Conservation (phyloP, 2,888 invertebrate species). For the Melieria picta region DNA sequence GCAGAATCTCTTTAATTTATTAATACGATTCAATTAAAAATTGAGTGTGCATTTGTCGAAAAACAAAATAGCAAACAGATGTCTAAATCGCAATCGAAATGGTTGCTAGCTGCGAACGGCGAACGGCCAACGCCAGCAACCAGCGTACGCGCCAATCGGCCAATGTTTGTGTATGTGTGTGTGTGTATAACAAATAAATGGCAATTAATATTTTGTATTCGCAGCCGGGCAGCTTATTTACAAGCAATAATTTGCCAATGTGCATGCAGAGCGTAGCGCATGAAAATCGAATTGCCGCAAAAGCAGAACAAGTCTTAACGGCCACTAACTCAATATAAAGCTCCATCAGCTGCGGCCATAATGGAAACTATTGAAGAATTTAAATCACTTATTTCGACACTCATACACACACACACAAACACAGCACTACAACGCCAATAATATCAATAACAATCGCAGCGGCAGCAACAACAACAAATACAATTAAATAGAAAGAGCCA, state of each 20-base stretch:
- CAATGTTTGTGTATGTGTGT: neutral
- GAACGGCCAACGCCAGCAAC: too few species aligned
- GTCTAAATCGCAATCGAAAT: too few species aligned
- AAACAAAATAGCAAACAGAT: too few species aligned
- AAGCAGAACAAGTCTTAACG: constrained; percentile 10
- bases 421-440: neutral
- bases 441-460: constrained; percentile 32
- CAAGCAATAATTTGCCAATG: constrained; percentile 22
- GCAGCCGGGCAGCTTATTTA: neutral
- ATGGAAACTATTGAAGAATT: constrained; percentile 34
- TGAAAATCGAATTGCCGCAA: neutral
- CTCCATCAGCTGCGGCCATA: constrained; percentile 30
- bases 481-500: constrained; percentile 23
- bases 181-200: neutral
- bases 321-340: constrained; percentile 31
- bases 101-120: too few species aligned
- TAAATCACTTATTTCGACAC: constrained; percentile 32
- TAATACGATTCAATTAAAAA: too few species aligned
- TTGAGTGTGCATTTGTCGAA: too few species aligned
- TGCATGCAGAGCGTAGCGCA: constrained; percentile 21
- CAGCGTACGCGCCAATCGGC: too few species aligned
- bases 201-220: neutral
- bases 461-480: constrained; percentile 35
- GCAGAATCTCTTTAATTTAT: too few species aligned
- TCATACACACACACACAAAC: neutral